Conservation (phyloP, 2,888 invertebrate species). For the Electrophaes corylata region DNA sequence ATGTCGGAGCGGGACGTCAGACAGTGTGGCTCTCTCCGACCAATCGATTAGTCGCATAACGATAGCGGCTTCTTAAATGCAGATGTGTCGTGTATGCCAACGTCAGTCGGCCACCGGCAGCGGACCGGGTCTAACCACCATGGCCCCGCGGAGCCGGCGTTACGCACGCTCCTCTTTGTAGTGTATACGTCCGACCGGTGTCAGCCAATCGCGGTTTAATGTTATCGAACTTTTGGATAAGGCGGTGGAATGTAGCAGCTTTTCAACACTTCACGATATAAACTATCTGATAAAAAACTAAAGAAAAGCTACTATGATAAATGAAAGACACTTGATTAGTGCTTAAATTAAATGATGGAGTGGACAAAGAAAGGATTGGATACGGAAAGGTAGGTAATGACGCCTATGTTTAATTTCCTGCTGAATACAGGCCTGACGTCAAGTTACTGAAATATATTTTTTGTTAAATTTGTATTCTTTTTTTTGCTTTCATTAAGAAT, state of each 20-base stretch:
- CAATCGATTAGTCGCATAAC: slow-evolving; percentile 85
- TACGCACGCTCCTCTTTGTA: slow-evolving; percentile 65
- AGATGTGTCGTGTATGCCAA: slow-evolving; percentile 81
- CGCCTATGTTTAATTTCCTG: slow-evolving; percentile 37
- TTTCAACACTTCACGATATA: slow-evolving; percentile 23
- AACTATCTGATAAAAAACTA: slow-evolving; percentile 13
- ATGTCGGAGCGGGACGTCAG: slow-evolving; percentile 62
- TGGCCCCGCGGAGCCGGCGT: slow-evolving; percentile 55
- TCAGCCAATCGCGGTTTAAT: slow-evolving; percentile 55
- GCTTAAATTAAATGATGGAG: slow-evolving; percentile 70
- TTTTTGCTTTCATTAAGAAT: neutral
- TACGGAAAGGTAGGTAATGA: slow-evolving; percentile 63
- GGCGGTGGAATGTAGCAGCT: slow-evolving; percentile 45
- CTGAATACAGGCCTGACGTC: slow-evolving; percentile 6
- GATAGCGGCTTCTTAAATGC: slow-evolving; percentile 85
- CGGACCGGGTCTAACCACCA: slow-evolving; percentile 66
- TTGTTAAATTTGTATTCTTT: neutral
- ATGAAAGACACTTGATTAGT: slow-evolving; percentile 58
- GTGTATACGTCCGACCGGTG: slow-evolving; percentile 58
- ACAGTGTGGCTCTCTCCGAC: slow-evolving; percentile 79
- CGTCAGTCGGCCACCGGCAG: slow-evolving; percentile 79
- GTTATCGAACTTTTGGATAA: slow-evolving; percentile 47
- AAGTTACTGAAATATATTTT: slow-evolving; percentile 1
- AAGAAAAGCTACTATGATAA: slow-evolving; percentile 15
- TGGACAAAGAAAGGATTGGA: slow-evolving; percentile 78